Evolutionary conservation across 2,797 vertebrate genomes (phyloP).

Genomic region (Champsocephalus gunnari): DNA sequence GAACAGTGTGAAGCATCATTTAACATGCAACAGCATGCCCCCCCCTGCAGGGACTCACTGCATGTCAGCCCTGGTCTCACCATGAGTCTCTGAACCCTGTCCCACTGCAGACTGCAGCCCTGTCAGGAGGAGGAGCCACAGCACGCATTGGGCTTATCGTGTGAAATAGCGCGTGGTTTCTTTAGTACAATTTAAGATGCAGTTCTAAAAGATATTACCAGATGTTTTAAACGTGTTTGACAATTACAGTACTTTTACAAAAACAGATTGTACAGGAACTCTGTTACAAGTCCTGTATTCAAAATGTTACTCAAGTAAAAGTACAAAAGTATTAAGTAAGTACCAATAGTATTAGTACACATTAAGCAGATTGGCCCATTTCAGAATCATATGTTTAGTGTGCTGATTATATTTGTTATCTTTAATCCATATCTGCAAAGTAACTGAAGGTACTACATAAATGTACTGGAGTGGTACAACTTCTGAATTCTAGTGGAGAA

Average conservation of each 20-base stretch:
- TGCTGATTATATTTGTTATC: too few species aligned
- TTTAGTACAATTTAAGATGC: conserved; percentile 8
- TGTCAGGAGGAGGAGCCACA: conserved; percentile 4
- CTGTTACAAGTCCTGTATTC: too few species aligned
- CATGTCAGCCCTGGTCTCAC: conserved; percentile 26
- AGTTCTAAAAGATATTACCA: not conserved
- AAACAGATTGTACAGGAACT: too few species aligned
- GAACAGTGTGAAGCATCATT: not conserved
- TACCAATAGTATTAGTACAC: too few species aligned
- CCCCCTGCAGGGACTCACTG: conserved; percentile 3
- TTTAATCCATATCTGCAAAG: too few species aligned
- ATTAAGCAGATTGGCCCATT: too few species aligned
- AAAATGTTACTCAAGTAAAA: too few species aligned
- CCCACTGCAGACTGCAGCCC: not conserved
- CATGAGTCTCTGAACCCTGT: conserved; percentile 10
- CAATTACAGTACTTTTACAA: not conserved
- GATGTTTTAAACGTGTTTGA: conserved; percentile 18
- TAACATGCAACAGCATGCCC: conserved; percentile 8
- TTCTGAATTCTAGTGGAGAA: too few species aligned
- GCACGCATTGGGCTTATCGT: not conserved
- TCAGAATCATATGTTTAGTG: too few species aligned
- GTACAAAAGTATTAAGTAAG: too few species aligned
- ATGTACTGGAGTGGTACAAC: too few species aligned
- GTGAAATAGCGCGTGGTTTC: not conserved
- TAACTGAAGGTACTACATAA: too few species aligned